phyloP scores from a whole-genome alignment of 2,888 invertebrate species.

The Eugnorisma glareosa region DNA sequence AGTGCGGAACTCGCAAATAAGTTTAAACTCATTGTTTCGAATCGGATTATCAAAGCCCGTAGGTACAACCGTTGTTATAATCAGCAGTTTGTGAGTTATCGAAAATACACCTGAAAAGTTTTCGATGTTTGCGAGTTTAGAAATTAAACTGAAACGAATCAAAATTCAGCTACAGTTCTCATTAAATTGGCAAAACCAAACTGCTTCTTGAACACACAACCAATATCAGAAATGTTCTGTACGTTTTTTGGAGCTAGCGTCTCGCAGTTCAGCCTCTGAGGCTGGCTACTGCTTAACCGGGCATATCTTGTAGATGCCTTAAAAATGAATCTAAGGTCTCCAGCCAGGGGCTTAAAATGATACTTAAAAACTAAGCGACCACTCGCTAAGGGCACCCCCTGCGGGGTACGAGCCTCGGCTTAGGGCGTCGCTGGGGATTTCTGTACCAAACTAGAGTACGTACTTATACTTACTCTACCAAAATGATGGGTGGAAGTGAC shows the following conservation, averaged over 20 bases:
- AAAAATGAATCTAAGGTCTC: no score
- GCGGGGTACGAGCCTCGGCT: no score
- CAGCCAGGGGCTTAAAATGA: no score
- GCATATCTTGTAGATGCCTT: no score
- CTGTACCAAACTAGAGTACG: background rate
- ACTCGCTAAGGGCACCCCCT: no score
- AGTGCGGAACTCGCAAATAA: conserved; percentile 38
- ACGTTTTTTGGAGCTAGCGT: no score
- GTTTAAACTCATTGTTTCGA: conserved; percentile 35
- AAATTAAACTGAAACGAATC: conserved; percentile 34
- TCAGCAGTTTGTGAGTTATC: conserved; percentile 45
- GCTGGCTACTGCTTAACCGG: no score
- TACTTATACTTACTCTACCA: background rate
- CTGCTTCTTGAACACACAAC: conserved; percentile 4
- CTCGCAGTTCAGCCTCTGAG: no score
- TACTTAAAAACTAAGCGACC: no score
- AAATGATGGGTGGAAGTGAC: background rate
- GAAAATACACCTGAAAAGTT: conserved; percentile 38
- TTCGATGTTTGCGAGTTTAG: conserved; percentile 18
- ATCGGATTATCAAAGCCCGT: conserved; percentile 25
- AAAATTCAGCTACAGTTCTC: conserved; percentile 21
- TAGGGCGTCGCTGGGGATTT: no score
- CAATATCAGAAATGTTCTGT: background rate
- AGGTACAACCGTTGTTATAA: conserved; percentile 21
- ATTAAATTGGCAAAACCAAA: conserved; percentile 1